Base-by-base conservation (phyloP, 1,140 invertebrate species). In the Apocrypta bakeri region DNA sequence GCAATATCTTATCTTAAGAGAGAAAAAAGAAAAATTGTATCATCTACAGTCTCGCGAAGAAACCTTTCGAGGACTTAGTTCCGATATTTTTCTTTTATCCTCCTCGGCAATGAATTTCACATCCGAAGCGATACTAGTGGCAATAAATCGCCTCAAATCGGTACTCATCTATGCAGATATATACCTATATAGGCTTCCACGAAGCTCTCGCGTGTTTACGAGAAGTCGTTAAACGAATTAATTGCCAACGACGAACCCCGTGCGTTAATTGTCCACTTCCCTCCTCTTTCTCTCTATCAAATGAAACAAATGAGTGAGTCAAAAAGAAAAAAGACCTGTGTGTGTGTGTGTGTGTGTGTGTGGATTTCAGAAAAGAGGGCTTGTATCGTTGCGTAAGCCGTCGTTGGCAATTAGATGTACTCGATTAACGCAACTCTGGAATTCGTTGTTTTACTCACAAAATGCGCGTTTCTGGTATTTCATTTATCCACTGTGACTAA, bases 191-290 rank as follows among this genome's bases (percentile, higher is more conserved):
- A 56, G 33, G 2, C 33, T 37, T 9, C 33, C 33, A 37, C 33
- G 9, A 9, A 37, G 33, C 27, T 74, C 27, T 74, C 37, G 72
- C 72, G 72, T 74, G 72, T 74, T 37, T 68, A 79, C 27, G 79
- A 73, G 48, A 2, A 12, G 48, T 42, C 31, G 68, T 80, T 73
- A 73, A 80, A 42, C 68, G 48, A 33, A 64, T 73, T 79, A 79
- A 79, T 72, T 63, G 27, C 42, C 42, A n/a, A 4, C 42, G 14
- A 1, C 66, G 12, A 48, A 37, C 66, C 77, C 17, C 24, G 33
- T 27, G 37, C 14, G 17, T 56, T 79, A 79, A 79, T 79, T 69
- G 66, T 66, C 31, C 31, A 77, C 33, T 77, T 66, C 8, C 75
- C 68, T n/a, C 27, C n/a, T 56, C 77, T n/a, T n/a, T 40, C 33